Conservation (phyloP, 2,797 vertebrate genomes). For the Crypturellus tataupa region DNA sequence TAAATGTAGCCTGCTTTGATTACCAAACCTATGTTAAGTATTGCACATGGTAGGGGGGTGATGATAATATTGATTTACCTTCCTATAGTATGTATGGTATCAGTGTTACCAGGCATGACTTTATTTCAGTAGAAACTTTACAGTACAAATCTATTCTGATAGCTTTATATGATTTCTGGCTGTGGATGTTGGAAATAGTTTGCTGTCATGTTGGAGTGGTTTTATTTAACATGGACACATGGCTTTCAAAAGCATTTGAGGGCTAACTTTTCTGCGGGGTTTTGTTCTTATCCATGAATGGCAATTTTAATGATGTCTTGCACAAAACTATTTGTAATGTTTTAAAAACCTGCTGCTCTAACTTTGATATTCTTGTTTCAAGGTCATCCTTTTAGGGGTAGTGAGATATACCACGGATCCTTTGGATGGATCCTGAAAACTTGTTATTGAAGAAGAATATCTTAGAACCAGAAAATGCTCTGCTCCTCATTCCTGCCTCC, state of each 20-base stretch:
- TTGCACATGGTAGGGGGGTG: constrained; percentile 5
- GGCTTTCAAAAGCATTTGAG: constrained; percentile 31
- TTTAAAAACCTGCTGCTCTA: constrained; percentile 26
- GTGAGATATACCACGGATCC: not conserved
- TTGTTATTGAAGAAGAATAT: not conserved
- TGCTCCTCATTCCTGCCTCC: not conserved
- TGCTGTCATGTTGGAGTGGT: constrained; percentile 33
- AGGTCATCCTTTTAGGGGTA: constrained; percentile 12
- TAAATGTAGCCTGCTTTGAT: constrained; percentile 46
- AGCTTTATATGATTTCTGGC: constrained; percentile 43
- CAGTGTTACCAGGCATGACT: constrained; percentile 1
- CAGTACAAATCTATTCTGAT: constrained; percentile 54
- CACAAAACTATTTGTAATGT: constrained; percentile 30
- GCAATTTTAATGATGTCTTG: constrained; percentile 25
- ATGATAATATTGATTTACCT: constrained; percentile 23
- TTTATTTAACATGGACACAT: constrained; percentile 26
- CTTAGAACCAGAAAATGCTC: not conserved
- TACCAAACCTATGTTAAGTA: not conserved
- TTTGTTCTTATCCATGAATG: constrained; percentile 38
- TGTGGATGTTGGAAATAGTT: constrained; percentile 45
- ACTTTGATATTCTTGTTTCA: constrained; percentile 35
- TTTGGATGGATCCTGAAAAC: not conserved
- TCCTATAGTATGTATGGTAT: not conserved
- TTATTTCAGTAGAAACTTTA: constrained; percentile 38
- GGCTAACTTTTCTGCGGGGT: constrained; percentile 24